These are phyloP conservation scores for Candidula unifasciata DNA, from an alignment of 2,888 invertebrate species.

Conservation along the genomic window DNA sequence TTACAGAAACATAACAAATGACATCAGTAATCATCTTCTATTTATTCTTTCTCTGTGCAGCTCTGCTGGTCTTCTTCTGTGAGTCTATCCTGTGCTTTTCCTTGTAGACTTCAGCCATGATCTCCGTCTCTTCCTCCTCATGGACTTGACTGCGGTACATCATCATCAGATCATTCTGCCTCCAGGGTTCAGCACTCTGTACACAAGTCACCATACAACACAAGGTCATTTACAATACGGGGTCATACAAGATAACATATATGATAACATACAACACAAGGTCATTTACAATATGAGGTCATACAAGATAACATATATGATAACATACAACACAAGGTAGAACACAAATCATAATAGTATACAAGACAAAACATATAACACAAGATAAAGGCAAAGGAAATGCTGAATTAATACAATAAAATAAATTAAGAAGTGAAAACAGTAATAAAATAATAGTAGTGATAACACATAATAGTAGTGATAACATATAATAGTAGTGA, in stretches of 20 bases:
- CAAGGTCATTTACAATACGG: neutral
- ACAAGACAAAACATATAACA: too few species aligned
- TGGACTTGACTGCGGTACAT: constrained; percentile 91
- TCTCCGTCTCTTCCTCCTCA: constrained; percentile 90
- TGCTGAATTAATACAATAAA: too few species aligned
- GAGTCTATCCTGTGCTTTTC: constrained; percentile 40
- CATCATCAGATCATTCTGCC: constrained; percentile 94
- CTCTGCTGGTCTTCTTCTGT: neutral
- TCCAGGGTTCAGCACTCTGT: constrained; percentile 84
- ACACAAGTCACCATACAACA: neutral
- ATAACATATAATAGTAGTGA: too few species aligned
- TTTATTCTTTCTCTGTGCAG: constrained; percentile 24
- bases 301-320: too few species aligned
- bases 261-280: too few species aligned
- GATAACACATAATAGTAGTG: too few species aligned
- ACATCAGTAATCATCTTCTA: neutral
- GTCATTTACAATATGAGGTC: neutral
- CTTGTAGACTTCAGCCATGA: constrained; percentile 87
- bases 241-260: neutral
- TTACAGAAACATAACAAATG: too few species aligned
- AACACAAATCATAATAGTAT: neutral
- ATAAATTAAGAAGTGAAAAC: too few species aligned
- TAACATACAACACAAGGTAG: too few species aligned
- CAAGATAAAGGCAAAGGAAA: too few species aligned
- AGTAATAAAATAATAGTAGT: too few species aligned